phyloP scores from a whole-genome alignment of 53 echinoderm and acorn worm species.

The Astropecten irregularis region DNA sequence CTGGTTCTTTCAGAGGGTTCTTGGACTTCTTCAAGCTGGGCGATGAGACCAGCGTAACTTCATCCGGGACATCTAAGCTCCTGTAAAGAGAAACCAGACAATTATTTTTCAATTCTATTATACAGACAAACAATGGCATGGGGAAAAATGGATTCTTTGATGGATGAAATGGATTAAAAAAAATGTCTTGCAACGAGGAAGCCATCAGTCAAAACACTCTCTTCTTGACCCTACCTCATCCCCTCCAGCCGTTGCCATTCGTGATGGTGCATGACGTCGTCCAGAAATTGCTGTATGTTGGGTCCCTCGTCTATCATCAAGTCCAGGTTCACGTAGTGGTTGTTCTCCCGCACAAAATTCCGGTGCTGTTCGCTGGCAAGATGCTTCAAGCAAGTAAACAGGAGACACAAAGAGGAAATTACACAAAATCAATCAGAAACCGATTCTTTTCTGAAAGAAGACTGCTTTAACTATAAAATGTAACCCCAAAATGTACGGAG shows the following conservation, averaged over 20 bases:
- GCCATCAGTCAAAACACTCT: no score
- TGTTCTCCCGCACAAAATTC: constrained; percentile 76
- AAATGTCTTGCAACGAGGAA: no score
- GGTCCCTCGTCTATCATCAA: constrained; percentile 93
- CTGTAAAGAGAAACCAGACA: not conserved
- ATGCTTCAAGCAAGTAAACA: constrained; percentile 63
- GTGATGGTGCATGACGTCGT: constrained; percentile 70
- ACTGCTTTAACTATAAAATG: no score
- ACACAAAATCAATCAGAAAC: not conserved
- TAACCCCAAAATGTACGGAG: no score
- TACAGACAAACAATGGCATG: not conserved
- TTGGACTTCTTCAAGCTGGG: not conserved
- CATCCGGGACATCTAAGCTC: constrained; percentile 27
- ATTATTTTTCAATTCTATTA: not conserved
- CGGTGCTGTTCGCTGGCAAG: constrained; percentile 70
- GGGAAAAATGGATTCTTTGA: not conserved
- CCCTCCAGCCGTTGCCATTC: constrained; percentile 36
- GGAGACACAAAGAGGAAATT: not conserved
- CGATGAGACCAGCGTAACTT: constrained; percentile 42
- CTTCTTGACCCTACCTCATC: constrained; percentile 35
- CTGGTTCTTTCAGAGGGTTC: no score
- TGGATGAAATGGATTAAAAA: no score
- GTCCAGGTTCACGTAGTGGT: constrained; percentile 82
- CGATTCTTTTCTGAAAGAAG: not conserved
- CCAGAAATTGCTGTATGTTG: constrained; percentile 84